Conservation (phyloP, 1,140 invertebrate species). For the Harlomillsia oculata region DNA sequence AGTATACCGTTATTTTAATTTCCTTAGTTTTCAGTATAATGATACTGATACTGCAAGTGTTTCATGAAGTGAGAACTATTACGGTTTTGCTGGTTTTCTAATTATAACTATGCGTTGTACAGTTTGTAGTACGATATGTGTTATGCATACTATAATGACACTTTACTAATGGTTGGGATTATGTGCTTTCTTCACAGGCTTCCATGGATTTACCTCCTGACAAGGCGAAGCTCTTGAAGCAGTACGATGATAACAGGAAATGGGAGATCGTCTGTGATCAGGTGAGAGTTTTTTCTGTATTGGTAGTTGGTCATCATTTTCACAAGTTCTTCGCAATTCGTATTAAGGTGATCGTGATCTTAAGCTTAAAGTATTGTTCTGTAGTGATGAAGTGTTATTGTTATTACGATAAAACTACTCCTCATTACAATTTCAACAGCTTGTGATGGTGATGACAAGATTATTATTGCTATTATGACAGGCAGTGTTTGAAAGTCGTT, state of each 20-base stretch:
- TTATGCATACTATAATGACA: too few species aligned
- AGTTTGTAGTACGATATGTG: too few species aligned
- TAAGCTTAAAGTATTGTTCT: neutral
- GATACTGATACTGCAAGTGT: too few species aligned
- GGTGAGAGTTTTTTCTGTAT: conserved; percentile 46
- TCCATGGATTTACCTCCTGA: conserved; percentile 98
- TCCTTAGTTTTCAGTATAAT: too few species aligned
- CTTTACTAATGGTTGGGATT: too few species aligned
- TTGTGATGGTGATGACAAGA: neutral
- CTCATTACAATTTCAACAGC: neutral
- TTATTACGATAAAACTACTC: neutral
- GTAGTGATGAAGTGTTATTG: too few species aligned
- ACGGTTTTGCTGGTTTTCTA: too few species aligned
- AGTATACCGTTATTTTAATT: too few species aligned
- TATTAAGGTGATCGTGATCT: neutral
- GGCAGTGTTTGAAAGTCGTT: too few species aligned
- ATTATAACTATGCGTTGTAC: too few species aligned
- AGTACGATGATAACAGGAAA: conserved; percentile 96
- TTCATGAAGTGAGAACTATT: too few species aligned
- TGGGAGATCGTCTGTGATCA: conserved; percentile 99
- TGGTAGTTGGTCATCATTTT: neutral
- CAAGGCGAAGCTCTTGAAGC: conserved; percentile 91
- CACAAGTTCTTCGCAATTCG: neutral
- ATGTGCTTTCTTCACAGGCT: conserved; percentile 62
- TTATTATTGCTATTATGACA: too few species aligned